Conservation (phyloP, 2,113 vertebrate genomes). For the Ceuthmochares aereus region DNA sequence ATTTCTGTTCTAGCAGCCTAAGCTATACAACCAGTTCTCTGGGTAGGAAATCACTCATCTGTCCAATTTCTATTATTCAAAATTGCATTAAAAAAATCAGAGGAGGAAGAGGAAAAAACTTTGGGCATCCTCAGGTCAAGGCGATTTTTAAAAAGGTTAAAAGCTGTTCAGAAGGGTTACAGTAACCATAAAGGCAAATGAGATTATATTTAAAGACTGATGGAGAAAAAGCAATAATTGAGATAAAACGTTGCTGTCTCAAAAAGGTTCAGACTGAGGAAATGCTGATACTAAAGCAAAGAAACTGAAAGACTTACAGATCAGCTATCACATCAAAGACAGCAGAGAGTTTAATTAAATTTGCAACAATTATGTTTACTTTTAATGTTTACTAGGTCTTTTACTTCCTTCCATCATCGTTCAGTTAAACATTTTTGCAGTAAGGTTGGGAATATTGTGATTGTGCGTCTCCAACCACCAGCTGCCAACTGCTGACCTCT, state of each 20-base stretch:
- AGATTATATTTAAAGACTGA: constrained; percentile 85
- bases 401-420: constrained; percentile 55
- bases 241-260: constrained; percentile 79
- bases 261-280: constrained; percentile 72
- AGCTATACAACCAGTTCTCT: neutral
- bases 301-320: constrained; percentile 75
- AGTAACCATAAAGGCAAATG: constrained; percentile 84
- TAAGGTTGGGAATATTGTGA: constrained; percentile 66
- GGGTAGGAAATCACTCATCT: constrained; percentile 61
- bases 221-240: constrained; percentile 82
- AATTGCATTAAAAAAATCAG: constrained; percentile 73
- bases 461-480: constrained; percentile 66
- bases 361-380: constrained; percentile 73
- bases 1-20: constrained; percentile 45
- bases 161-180: constrained; percentile 86
- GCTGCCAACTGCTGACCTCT: constrained; percentile 76
- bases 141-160: constrained; percentile 85
- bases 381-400: constrained; percentile 70
- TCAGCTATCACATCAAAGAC: constrained; percentile 70
- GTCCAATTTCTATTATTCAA: constrained; percentile 75
- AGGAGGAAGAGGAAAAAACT: constrained; percentile 70
- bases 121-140: constrained; percentile 82
- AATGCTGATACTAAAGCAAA: constrained; percentile 70
- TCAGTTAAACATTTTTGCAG: constrained; percentile 70
- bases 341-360: constrained; percentile 67